Base-by-base conservation (phyloP, 1,140 invertebrate genomes). In the Cryptotermes secundus region DNA sequence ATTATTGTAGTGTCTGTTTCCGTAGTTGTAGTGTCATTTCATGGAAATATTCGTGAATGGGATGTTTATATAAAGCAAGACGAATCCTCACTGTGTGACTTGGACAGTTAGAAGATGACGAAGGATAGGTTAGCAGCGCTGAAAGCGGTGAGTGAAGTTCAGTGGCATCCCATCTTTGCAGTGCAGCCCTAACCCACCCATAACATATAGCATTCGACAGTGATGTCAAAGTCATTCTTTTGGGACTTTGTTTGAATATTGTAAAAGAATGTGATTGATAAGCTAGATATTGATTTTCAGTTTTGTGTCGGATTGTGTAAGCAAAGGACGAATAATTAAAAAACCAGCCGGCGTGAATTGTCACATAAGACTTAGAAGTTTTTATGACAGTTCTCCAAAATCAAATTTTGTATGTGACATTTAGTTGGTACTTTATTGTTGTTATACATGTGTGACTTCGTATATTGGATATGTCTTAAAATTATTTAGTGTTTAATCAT, bases 41-140 rank as follows among this genome's bases (percentile, higher is more conserved):
- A 93, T 92, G 92, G 92, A 92, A 92, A 93, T 92, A 92, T 91
- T 91, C 90, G 94, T 94, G 93, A 94, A 95, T 95, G 93, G 93
- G 93, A 94, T 94, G 94, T 92, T 92, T 92, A 92, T 92, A 90
- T 91, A 90, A 92, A 91, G 90, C 89, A 90, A 90, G 91, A 91
- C 89, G 90, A 90, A 90, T 91, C 90, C 89, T 91, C 90, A 90
- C 90, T 91, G 91, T 92, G 92, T 90, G 88, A 90, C 91, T 91
- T 90, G 91, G 90, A 89, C 90, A 89, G 91, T 90, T 90, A 92
- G 91, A 95, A 92, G 91, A 98, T 98, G 97, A 98, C 97, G 91
- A 99, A 98, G 94, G 97, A 99, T 94, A 97, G 97, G 94, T 96
- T 99, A 94, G 96, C 96, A 92, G 97, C 97, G 90, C 93, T 98